A percentile compares a stretch with the other conserved stretches of the same genome.
Conservation (phyloP, 2,113 vertebrate species). For the Gadus macrocephalus region DNA sequence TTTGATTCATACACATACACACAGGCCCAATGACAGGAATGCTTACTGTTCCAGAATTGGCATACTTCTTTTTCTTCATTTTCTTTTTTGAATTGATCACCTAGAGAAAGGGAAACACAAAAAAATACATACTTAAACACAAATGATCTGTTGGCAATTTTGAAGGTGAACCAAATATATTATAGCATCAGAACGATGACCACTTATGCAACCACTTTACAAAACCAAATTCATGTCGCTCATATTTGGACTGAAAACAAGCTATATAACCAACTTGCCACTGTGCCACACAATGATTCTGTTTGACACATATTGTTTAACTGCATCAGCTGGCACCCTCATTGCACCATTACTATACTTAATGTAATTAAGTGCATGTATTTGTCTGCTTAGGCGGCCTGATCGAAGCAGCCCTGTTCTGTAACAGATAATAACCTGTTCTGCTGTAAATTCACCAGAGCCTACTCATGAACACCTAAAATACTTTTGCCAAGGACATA, state of each 20-base stretch:
- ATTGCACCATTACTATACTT: not conserved
- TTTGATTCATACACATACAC: no score
- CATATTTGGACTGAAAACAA: no score
- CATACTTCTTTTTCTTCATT: conserved; percentile 98
- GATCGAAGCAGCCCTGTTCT: not conserved
- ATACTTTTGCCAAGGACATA: no score
- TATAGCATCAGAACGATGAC: no score
- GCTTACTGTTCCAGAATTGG: conserved; percentile 92
- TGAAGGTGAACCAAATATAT: no score
- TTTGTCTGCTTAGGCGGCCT: not conserved
- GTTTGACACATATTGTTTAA: no score
- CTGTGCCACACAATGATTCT: no score
- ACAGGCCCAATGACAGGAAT: not conserved
- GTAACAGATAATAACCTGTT: not conserved
- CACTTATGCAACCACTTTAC: no score
- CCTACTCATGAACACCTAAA: no score
- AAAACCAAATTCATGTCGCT: no score
- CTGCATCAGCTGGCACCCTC: no score
- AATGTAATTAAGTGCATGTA: conserved; percentile 1
- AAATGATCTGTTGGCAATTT: not conserved
- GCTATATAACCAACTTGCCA: no score
- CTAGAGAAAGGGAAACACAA: conserved; percentile 58
- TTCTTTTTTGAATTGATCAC: conserved; percentile 93
- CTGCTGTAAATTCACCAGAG: not conserved
- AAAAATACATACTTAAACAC: not conserved